Percentiles rank a stretch among this genome's conserved stretches.
Conservation (phyloP, 2,113 vertebrate species). For the Sprattus sprattus region DNA sequence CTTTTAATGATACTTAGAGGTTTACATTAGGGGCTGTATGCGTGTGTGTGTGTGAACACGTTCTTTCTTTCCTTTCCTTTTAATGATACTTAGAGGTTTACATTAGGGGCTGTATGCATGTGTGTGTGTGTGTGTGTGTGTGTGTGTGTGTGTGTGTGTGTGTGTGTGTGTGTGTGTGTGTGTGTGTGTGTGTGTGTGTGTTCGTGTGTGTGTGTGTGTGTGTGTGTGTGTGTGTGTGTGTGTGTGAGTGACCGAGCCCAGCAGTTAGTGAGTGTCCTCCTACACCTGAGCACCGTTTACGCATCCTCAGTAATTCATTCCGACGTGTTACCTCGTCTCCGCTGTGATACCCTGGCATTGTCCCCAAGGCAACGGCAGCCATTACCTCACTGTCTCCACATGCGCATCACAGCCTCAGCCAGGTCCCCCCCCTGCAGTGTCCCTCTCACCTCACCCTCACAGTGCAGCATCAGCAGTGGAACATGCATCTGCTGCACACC, state of each 20-base stretch:
- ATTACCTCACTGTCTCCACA: constrained; percentile 66
- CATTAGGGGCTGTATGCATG: constrained; percentile 56
- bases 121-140: not conserved
- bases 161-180: not conserved
- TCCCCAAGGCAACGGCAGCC: constrained; percentile 56
- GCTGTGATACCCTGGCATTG: constrained; percentile 56
- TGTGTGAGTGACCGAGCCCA: constrained; percentile 7
- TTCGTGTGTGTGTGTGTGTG: not conserved
- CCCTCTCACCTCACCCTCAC: no score
- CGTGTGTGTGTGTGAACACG: constrained; percentile 39
- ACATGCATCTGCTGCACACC: constrained; percentile 11
- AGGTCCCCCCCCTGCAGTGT: no score
- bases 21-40: constrained; percentile 63
- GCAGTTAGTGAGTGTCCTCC: constrained; percentile 56
- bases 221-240: not conserved
- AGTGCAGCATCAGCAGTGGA: not conserved
- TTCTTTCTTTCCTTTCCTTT: constrained; percentile 50
- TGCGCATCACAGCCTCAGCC: constrained; percentile 51
- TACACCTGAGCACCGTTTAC: constrained; percentile 66
- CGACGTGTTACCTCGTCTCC: constrained; percentile 66
- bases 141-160: not conserved
- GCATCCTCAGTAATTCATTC: constrained; percentile 54
- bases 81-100: constrained; percentile 66
- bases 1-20: constrained; percentile 60
- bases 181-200: not conserved